Evolutionary conservation across 2,113 vertebrate genomes (phyloP), one percentile per base, ranked within the genome.

Genomic region (Psittacula cyanocephala): DNA sequence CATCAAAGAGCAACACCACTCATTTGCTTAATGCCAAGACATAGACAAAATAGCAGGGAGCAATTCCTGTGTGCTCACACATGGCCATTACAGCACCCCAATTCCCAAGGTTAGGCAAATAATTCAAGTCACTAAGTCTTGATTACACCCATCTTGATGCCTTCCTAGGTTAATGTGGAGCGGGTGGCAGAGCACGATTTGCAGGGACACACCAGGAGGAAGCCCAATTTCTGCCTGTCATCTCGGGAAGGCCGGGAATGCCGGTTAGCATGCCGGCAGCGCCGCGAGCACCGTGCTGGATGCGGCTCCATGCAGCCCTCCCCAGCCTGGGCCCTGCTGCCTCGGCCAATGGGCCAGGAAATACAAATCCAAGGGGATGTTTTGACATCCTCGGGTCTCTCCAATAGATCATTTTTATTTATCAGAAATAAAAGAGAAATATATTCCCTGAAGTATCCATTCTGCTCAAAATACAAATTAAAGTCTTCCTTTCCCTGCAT

Each of bases 191-290:
- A 43, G 57, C 17, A 1, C 1, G 41, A 59, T 92, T 80, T 59
- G 5, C 18, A 39, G 77, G 87, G 86, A 82, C 37, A 44, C 49
- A 33, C 44, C 7, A 13, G 69, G 33, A 37, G 53, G 68, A 53
- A 80, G 39, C 88, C 95, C 88, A 23, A 97, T 97, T 97, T 98
- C 97, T 98, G 96, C 96, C 97, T 97, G 95, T 97, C 97, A 97
- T 97, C 86, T 86, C 84, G 9, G 68, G 86, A 92, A 92, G 94
- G 95, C 89, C 81, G 31, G 84, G 91, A 53, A 95, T 17, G 70
- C 22, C 64, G 76, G 64, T 31, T 88, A 46, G 27, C 70, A 25
- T 67, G 91, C 43, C 14, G 63, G 92, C 96, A 83, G 91, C 19
- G 11, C 60, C 17, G 24, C 14, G 24, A 49, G 35, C 80, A 28